Percentiles rank a stretch among this genome's conserved stretches.
phyloP scores from a whole-genome alignment of 2,888 invertebrate genomes.

The Argynnis bischoffii region DNA sequence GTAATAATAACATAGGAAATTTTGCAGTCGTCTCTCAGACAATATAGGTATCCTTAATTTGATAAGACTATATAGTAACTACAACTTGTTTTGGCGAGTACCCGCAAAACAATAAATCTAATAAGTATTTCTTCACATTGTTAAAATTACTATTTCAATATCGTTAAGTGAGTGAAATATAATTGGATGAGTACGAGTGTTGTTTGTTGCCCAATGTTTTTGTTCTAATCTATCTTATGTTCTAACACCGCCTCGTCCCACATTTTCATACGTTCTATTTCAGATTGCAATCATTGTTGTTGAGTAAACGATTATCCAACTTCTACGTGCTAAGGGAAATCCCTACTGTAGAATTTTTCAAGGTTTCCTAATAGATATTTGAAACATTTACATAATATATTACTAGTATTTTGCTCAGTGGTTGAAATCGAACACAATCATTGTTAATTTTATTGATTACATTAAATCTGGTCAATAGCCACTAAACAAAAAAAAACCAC shows the following conservation, averaged over 20 bases:
- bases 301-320: neutral
- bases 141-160: slow-evolving; percentile 14
- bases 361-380: too few species aligned
- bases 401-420: too few species aligned
- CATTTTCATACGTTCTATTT: neutral
- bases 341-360: too few species aligned
- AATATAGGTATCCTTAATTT: too few species aligned
- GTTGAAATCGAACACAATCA: too few species aligned
- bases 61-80: too few species aligned
- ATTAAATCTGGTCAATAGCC: too few species aligned
- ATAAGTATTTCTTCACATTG: slow-evolving; percentile 11
- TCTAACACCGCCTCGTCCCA: slow-evolving; percentile 4
- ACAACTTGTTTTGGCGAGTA: neutral
- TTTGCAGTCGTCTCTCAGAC: too few species aligned
- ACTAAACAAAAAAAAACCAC: too few species aligned
- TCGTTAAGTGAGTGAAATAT: slow-evolving; percentile 17
- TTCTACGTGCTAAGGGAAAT: neutral
- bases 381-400: too few species aligned
- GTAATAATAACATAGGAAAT: too few species aligned
- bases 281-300: neutral
- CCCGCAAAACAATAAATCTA: neutral
- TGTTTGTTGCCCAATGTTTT: slow-evolving; percentile 7
- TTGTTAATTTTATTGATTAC: too few species aligned
- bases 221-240: slow-evolving; percentile 12
- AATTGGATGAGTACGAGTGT: slow-evolving; percentile 11